Percentiles rank a stretch among this genome's conserved stretches.
Evolutionary conservation across 2,888 invertebrate species (phyloP).

Genomic region (Eristalis tenax): DNA sequence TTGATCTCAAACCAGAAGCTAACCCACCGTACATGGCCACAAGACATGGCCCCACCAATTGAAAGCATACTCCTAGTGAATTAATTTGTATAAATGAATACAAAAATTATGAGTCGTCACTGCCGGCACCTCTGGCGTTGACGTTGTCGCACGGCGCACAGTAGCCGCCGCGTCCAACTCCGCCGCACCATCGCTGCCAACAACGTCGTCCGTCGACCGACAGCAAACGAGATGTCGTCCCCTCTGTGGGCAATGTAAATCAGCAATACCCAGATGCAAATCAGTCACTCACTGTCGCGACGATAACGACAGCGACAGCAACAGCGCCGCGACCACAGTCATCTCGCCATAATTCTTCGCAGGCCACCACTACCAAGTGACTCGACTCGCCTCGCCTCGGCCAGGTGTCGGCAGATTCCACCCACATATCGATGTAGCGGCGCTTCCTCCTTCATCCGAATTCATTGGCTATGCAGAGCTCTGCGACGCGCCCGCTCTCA

Average conservation of each 20-base stretch:
- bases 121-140: constrained; percentile 1
- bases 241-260: constrained; percentile 49
- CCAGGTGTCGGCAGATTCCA: constrained; percentile 66
- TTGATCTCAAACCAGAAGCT: constrained; percentile 54
- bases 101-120: constrained; percentile 75
- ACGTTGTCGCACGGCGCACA: constrained; percentile 19
- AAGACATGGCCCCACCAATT: constrained; percentile 64
- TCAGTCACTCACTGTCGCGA: constrained; percentile 35
- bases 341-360: constrained; percentile 33
- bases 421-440: constrained; percentile 61
- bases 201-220: background rate
- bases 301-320: background rate
- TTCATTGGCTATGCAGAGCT: constrained; percentile 67
- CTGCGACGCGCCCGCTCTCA: constrained; percentile 12
- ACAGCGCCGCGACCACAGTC: constrained; percentile 38
- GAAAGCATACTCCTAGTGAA: constrained; percentile 75
- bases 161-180: constrained; percentile 19
- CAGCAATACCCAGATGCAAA: constrained; percentile 61
- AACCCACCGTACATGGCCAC: constrained; percentile 50
- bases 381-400: background rate
- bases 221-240: constrained; percentile 7
- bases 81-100: constrained; percentile 80
- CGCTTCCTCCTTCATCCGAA: constrained; percentile 29
- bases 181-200: background rate
- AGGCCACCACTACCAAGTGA: constrained; percentile 23